phyloP scores from a whole-genome alignment of 2,888 invertebrate genomes.

The Callinectes sapidus region DNA sequence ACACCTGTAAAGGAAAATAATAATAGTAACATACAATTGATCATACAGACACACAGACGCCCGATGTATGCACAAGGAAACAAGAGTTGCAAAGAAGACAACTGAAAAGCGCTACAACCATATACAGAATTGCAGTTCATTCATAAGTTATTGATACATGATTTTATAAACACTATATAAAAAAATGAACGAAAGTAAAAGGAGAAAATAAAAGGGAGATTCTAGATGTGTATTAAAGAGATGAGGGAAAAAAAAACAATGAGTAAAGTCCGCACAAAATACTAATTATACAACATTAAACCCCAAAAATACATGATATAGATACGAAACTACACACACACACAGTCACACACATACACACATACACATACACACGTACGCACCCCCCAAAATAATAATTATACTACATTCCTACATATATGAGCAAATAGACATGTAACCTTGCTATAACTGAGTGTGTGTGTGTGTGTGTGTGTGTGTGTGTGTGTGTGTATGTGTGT shows the following conservation, averaged over 20 bases:
- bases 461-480: slow-evolving; percentile 1
- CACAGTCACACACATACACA: background rate
- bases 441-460: background rate
- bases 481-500: slow-evolving; percentile 8
- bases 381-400: background rate
- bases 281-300: slow-evolving; percentile 23
- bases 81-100: background rate
- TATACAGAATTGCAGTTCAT: background rate
- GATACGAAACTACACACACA: background rate
- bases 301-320: background rate
- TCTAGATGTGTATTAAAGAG: background rate
- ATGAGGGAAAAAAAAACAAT: background rate
- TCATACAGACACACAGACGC: background rate
- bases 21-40: background rate
- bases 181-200: background rate
- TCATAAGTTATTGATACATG: background rate
- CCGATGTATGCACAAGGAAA: background rate
- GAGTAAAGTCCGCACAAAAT: background rate
- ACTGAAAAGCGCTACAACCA: background rate
- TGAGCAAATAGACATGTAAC: slow-evolving; percentile 12
- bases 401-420: slow-evolving; percentile 24
- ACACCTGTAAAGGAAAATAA: background rate
- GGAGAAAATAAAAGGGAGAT: background rate
- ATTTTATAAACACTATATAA: background rate
- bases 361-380: background rate